Evolutionary conservation across 2,888 invertebrate species (phyloP).

Genomic region (Caenorhabditis sulstoni): DNA sequence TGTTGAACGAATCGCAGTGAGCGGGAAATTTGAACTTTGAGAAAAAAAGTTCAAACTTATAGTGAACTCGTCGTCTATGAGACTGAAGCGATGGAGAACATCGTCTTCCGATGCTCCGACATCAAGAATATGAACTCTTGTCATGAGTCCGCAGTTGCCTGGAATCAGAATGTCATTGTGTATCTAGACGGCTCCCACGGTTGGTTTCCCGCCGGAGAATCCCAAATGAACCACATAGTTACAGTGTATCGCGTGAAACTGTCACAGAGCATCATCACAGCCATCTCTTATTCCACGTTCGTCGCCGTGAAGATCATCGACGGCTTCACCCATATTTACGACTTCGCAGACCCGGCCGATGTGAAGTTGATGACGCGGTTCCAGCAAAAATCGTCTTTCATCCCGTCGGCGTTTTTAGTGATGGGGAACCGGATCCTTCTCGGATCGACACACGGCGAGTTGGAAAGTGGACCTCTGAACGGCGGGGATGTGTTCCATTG

Average conservation of each 20-base stretch:
- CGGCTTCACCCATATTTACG: constrained; percentile 23
- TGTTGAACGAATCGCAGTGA: neutral
- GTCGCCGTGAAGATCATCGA: constrained; percentile 42
- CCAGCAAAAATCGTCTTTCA: constrained; percentile 26
- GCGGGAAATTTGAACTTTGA: neutral
- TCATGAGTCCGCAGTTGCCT: constrained; percentile 8
- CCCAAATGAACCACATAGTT: neutral
- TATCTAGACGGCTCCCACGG: constrained; percentile 16
- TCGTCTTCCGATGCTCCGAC: constrained; percentile 22
- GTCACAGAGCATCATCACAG: constrained; percentile 39
- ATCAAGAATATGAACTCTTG: constrained; percentile 36
- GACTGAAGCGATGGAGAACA: constrained; percentile 10
- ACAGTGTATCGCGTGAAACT: constrained; percentile 31
- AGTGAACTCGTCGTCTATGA: constrained; percentile 28
- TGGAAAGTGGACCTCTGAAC: constrained; percentile 12
- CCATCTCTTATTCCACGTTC: neutral
- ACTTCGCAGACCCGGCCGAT: constrained; percentile 13
- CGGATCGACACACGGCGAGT: constrained; percentile 46
- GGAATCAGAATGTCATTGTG: constrained; percentile 28
- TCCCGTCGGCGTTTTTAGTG: constrained; percentile 26
- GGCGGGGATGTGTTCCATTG: neutral
- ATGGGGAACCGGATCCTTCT: constrained; percentile 2
- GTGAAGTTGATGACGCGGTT: constrained; percentile 22
- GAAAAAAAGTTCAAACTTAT: no score
- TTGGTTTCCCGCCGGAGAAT: neutral